Percentiles rank a stretch among this genome's conserved stretches.
These are phyloP conservation scores for Myotis yumanensis DNA, from an alignment of 2,113 vertebrate species.

Conservation along the genomic window DNA sequence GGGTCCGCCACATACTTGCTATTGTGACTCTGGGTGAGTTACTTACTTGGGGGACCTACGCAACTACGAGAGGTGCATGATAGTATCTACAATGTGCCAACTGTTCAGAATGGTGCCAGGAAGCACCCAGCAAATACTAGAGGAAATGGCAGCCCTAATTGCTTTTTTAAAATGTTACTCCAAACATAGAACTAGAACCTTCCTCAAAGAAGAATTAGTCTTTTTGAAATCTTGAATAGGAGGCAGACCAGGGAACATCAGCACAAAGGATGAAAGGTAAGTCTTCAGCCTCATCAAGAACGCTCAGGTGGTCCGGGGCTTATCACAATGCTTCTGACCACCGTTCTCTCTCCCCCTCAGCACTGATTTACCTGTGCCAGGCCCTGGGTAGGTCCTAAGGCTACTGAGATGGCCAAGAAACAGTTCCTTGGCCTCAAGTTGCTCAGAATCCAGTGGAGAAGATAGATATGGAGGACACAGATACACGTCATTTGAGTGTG, in stretches of 20 bases:
- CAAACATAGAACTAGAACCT: background rate
- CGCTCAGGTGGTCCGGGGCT: background rate
- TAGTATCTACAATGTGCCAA: background rate
- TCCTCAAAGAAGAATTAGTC: background rate
- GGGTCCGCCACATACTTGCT: background rate
- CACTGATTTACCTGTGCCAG: background rate
- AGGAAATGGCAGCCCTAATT: background rate
- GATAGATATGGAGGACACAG: background rate
- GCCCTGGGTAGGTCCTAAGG: background rate
- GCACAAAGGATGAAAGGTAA: background rate
- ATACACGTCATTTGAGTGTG: accelerated
- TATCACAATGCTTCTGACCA: no score
- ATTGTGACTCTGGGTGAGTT: background rate
- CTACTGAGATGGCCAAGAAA: background rate
- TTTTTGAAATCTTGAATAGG: background rate
- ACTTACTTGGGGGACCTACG: background rate
- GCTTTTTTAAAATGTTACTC: background rate
- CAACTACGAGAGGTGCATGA: no score
- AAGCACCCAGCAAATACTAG: background rate
- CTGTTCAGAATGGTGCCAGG: background rate
- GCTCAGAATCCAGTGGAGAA: background rate
- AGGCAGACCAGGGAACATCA: background rate
- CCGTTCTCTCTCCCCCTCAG: background rate
- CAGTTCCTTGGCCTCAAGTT: background rate
- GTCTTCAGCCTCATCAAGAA: background rate